Evolutionary conservation across 2,888 invertebrate genomes (phyloP).

Genomic region (Cephonodes hylas): DNA sequence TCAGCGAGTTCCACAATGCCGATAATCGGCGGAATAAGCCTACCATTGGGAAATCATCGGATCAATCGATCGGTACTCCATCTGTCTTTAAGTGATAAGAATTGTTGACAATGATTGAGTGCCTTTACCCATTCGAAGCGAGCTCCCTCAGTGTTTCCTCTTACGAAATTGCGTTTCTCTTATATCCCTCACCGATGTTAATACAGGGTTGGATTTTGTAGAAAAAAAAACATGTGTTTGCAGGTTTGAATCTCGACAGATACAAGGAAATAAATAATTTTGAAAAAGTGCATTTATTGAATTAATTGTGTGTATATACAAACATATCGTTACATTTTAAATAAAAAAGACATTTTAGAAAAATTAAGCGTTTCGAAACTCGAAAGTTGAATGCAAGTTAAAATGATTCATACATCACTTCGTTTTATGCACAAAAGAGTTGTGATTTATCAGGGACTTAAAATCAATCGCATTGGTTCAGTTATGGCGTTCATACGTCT

Average conservation of each 20-base stretch:
- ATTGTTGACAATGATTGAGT: constrained; percentile 41
- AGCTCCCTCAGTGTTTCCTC: constrained; percentile 18
- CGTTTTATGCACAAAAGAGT: background rate
- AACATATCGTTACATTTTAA: background rate
- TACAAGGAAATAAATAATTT: background rate
- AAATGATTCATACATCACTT: background rate
- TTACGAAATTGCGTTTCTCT: constrained; percentile 19
- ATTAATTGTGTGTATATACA: background rate
- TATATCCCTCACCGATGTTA: background rate
- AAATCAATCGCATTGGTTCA: background rate
- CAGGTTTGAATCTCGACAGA: background rate
- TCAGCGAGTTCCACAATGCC: background rate
- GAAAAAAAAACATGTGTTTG: background rate
- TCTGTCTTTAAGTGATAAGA: constrained; percentile 43
- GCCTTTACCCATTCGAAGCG: constrained; percentile 18
- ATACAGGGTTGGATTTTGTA: background rate
- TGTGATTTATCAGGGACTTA: background rate
- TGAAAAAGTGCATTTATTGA: background rate
- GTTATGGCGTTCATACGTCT: background rate
- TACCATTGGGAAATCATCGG: constrained; percentile 37
- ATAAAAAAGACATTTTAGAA: background rate
- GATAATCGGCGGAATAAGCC: constrained; percentile 13
- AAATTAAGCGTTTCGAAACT: background rate
- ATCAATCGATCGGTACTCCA: constrained; percentile 27
- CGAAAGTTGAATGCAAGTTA: background rate